Percentiles rank a stretch among this genome's conserved stretches.
phyloP scores from a whole-genome alignment of 2,113 vertebrate species.

The Crotalus helleri region DNA sequence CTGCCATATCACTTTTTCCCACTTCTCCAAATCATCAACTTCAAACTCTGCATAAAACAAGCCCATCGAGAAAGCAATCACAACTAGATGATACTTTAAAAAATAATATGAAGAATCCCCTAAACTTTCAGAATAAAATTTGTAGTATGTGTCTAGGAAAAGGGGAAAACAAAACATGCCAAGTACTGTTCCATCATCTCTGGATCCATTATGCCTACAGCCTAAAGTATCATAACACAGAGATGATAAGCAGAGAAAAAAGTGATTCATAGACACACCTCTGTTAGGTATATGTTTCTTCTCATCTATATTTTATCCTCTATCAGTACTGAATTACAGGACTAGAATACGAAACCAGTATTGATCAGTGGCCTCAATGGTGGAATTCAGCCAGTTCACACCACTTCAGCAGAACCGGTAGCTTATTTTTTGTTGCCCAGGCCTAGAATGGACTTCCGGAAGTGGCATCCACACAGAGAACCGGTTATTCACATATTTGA shows the following conservation, averaged over 20 bases:
- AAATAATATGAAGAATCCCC: neutral
- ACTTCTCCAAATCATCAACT: neutral
- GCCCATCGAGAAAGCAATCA: neutral
- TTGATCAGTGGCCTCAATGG: no score
- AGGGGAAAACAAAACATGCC: neutral
- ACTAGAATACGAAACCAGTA: no score
- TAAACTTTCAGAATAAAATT: neutral
- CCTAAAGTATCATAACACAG: neutral
- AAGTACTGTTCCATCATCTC: neutral
- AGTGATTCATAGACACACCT: neutral
- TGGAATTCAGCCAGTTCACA: no score
- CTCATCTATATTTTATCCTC: neutral
- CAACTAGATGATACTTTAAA: no score
- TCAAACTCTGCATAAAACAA: neutral
- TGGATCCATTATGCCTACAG: neutral
- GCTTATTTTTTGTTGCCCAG: no score
- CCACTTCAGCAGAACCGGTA: no score
- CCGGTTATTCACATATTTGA: no score
- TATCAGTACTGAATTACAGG: neutral
- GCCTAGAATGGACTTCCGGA: no score
- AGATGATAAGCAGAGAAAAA: neutral
- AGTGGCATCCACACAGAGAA: no score
- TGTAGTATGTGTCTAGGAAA: neutral
- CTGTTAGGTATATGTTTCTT: neutral
- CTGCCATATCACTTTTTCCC: neutral